Conservation (phyloP, 1,140 invertebrate genomes). For the Sminthurides bifidus region DNA sequence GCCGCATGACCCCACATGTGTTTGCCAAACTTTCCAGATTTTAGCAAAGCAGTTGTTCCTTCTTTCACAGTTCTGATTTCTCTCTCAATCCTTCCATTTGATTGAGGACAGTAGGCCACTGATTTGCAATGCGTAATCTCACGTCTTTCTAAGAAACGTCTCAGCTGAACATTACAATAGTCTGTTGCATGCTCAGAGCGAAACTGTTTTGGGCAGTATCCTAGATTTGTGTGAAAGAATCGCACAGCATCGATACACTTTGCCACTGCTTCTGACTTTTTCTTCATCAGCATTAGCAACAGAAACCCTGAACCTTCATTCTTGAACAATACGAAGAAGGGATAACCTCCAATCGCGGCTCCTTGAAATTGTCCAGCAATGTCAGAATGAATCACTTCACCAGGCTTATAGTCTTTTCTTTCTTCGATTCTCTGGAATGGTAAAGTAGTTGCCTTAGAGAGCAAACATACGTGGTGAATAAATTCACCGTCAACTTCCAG, state of each 20-base stretch:
- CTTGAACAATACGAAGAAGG: slow-evolving; percentile 37
- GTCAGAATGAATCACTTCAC: slow-evolving; percentile 32
- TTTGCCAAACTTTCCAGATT: not conserved
- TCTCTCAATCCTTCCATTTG: slow-evolving; percentile 37
- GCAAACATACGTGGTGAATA: not conserved
- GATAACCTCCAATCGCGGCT: slow-evolving; percentile 33
- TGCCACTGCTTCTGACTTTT: slow-evolving; percentile 36
- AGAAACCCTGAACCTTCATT: slow-evolving; percentile 37
- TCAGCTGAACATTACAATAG: not conserved
- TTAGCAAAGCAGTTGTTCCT: not conserved
- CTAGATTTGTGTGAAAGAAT: slow-evolving; percentile 10
- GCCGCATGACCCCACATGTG: not conserved
- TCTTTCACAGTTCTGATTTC: not conserved
- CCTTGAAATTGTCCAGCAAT: slow-evolving; percentile 38
- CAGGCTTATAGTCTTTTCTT: not conserved
- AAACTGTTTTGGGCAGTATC: slow-evolving; percentile 23
- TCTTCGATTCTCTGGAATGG: not conserved
- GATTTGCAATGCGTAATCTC: slow-evolving; percentile 28
- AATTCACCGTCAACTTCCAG: not conserved
- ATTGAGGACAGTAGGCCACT: slow-evolving; percentile 38
- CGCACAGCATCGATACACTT: slow-evolving; percentile 35
- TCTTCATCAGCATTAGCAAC: slow-evolving; percentile 37
- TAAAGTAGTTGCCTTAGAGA: not conserved
- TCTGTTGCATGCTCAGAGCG: not conserved
- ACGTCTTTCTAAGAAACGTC: not conserved